Conservation (phyloP, 2,113 vertebrate genomes). For the Lophochroa leadbeateri region DNA sequence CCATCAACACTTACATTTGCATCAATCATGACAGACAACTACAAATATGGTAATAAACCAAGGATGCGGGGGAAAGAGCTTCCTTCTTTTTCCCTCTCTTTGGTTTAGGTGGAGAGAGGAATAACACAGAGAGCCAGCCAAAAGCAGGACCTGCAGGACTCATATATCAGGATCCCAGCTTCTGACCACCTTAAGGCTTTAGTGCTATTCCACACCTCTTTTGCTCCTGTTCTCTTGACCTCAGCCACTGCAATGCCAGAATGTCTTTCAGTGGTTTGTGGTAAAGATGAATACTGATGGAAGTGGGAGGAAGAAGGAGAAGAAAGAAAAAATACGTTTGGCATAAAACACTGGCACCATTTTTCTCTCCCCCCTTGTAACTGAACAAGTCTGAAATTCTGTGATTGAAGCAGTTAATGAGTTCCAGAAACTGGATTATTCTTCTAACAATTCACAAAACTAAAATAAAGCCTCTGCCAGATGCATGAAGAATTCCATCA, state of each 20-base stretch:
- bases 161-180: neutral
- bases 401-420: neutral
- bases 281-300: neutral
- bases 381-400: neutral
- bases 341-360: neutral
- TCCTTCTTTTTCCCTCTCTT: neutral
- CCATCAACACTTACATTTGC: neutral
- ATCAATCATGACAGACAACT: neutral
- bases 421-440: neutral
- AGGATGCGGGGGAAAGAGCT: neutral
- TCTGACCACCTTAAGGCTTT: neutral
- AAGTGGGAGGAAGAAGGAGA: neutral
- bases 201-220: neutral
- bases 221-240: neutral
- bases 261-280: neutral
- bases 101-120: neutral
- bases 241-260: neutral
- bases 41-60: neutral
- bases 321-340: neutral
- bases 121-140: fast-evolving
- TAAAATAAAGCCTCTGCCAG: neutral
- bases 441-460: neutral
- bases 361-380: neutral
- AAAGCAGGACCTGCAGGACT: neutral
- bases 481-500: neutral